Percentiles rank a stretch among this genome's conserved stretches.
These are phyloP conservation scores for Serrognathus titanus DNA, from an alignment of 2,888 invertebrate genomes.

Conservation along the genomic window DNA sequence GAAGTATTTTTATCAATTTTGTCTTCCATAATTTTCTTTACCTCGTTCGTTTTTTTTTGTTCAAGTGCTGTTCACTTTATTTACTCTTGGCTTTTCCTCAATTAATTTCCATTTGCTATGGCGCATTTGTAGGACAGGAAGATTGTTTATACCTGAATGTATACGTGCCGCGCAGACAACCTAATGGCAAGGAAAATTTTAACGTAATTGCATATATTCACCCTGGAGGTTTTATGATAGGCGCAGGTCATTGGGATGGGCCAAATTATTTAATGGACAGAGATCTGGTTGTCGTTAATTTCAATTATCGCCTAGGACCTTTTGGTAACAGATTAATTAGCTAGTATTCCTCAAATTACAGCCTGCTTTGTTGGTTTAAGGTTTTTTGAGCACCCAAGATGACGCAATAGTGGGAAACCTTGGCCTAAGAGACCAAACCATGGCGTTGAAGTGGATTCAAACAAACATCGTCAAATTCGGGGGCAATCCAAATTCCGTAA, in stretches of 20 bases:
- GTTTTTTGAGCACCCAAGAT: slow-evolving; percentile 67
- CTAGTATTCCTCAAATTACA: background rate
- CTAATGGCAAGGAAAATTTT: slow-evolving; percentile 27
- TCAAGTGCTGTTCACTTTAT: too few species aligned
- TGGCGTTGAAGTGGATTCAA: slow-evolving; percentile 64
- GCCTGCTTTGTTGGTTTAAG: background rate
- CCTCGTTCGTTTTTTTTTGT: too few species aligned
- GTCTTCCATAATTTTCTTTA: too few species aligned
- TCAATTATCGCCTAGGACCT: slow-evolving; percentile 66
- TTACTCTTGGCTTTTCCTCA: too few species aligned
- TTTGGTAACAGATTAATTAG: slow-evolving; percentile 47
- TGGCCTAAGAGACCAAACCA: slow-evolving; percentile 67
- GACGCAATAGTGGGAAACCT: slow-evolving; percentile 54
- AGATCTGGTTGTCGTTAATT: slow-evolving; percentile 57
- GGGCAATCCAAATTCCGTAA: slow-evolving; percentile 63
- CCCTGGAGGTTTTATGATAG: slow-evolving; percentile 64
- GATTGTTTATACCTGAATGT: slow-evolving; percentile 62
- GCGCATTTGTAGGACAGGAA: slow-evolving; percentile 51
- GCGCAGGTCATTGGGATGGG: slow-evolving; percentile 51
- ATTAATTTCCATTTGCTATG: background rate
- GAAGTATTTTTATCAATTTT: too few species aligned
- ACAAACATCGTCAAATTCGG: slow-evolving; percentile 64
- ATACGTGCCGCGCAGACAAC: slow-evolving; percentile 48
- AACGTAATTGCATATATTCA: slow-evolving; percentile 62
- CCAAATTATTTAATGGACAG: slow-evolving; percentile 58